Conservation (phyloP, 2,888 invertebrate genomes). For the Thera obeliscata region DNA sequence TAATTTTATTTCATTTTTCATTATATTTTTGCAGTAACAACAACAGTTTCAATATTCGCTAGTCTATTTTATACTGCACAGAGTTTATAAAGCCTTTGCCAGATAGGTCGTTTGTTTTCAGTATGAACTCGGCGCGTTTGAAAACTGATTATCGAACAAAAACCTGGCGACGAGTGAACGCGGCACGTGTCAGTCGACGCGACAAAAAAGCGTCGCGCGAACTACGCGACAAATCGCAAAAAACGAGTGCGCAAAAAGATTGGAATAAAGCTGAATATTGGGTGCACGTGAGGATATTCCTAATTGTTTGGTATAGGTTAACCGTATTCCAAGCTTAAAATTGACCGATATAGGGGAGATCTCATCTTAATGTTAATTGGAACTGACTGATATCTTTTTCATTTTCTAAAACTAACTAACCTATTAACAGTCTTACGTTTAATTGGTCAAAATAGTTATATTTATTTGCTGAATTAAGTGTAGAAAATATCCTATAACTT, state of each 20-base stretch:
- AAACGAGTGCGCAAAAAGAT: slow-evolving; percentile 25
- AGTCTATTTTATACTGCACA: neutral
- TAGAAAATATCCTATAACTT: too few relatives aligned
- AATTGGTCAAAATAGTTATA: too few relatives aligned
- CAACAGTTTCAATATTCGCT: neutral
- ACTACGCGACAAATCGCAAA: slow-evolving; percentile 49
- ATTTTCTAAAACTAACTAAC: too few relatives aligned
- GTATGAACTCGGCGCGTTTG: slow-evolving; percentile 47
- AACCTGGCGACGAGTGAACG: slow-evolving; percentile 52
- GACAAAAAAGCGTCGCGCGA: slow-evolving; percentile 49
- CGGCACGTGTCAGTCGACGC: slow-evolving; percentile 62
- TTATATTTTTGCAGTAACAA: too few relatives aligned
- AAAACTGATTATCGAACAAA: slow-evolving; percentile 63
- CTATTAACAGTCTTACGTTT: too few relatives aligned
- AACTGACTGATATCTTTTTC: too few relatives aligned
- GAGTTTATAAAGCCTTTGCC: neutral
- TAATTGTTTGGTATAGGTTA: slow-evolving; percentile 13
- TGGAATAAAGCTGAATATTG: slow-evolving; percentile 20
- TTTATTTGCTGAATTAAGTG: too few relatives aligned
- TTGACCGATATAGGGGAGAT: too few relatives aligned
- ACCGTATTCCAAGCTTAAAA: neutral
- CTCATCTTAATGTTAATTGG: too few relatives aligned
- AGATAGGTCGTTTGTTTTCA: slow-evolving; percentile 14
- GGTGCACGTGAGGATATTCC: slow-evolving; percentile 18
- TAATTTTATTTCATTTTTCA: too few relatives aligned